Percentiles rank a stretch among this genome's conserved stretches.
phyloP scores from a whole-genome alignment of 2,797 vertebrate species.

The Adrianichthys oophorus region DNA sequence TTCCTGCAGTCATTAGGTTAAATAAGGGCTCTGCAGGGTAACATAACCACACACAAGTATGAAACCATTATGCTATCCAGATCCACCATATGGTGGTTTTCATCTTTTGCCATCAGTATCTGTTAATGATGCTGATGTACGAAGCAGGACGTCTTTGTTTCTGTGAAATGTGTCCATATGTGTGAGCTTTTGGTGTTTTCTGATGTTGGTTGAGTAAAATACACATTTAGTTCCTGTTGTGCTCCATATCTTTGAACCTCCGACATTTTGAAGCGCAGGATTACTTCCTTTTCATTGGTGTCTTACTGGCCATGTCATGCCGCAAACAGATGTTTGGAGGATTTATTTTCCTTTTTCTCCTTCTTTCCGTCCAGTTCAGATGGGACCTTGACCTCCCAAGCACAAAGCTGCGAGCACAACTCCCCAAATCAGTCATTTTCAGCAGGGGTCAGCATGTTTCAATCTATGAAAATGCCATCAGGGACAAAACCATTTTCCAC shows the following conservation, averaged over 20 bases:
- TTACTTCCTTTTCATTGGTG: conserved; percentile 16
- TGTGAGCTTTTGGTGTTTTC: conserved; percentile 5
- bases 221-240: background rate
- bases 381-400: conserved; percentile 60
- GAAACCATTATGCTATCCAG: conserved; percentile 34
- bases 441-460: conserved; percentile 61
- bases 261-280: conserved; percentile 38
- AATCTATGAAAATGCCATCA: conserved; percentile 81
- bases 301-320: conserved; percentile 17
- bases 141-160: conserved; percentile 24
- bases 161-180: background rate
- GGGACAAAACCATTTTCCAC: conserved; percentile 77
- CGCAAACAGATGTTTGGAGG: conserved; percentile 22
- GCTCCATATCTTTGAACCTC: background rate
- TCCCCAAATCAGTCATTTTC: conserved; percentile 75
- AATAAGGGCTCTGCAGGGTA: conserved; percentile 49
- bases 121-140: conserved; percentile 25
- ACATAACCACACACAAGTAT: conserved; percentile 25
- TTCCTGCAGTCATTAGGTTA: conserved; percentile 38
- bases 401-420: conserved; percentile 56
- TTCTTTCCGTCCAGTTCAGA: conserved; percentile 36
- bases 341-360: background rate
- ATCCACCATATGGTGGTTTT: conserved; percentile 18
- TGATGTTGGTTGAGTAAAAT: conserved; percentile 6
- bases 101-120: conserved; percentile 17